Conservation (phyloP, 1,140 invertebrate species). For the Calliphora vicina region DNA sequence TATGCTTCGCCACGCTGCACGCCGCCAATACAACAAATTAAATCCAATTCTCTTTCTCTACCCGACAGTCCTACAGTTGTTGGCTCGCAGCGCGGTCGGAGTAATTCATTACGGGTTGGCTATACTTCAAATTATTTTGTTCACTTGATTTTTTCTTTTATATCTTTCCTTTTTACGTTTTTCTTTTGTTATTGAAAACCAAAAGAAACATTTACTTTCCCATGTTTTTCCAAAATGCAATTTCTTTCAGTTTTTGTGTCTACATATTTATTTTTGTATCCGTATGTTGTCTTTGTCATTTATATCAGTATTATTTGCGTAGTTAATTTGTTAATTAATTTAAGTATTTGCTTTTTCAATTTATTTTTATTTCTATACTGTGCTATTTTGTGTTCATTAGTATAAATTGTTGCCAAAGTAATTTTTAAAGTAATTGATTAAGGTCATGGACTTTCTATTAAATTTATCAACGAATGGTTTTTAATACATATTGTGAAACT, state of each 20-base stretch:
- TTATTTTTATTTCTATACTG: no score
- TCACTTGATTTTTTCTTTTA: neutral
- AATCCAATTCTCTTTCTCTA: conserved; percentile 86
- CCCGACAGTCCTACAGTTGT: conserved; percentile 86
- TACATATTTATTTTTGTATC: conserved; percentile 10
- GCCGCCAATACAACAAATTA: conserved; percentile 77
- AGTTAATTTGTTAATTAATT: no score
- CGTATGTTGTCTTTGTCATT: no score
- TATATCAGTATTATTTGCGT: no score
- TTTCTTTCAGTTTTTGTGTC: conserved; percentile 28
- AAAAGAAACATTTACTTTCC: neutral
- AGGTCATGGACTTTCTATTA: no score
- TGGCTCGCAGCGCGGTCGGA: conserved; percentile 78
- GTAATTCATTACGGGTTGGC: conserved; percentile 81
- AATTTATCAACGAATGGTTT: no score
- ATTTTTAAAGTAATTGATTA: no score
- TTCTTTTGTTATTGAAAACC: conserved; percentile 31
- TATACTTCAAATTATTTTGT: conserved; percentile 49
- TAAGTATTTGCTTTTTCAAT: no score
- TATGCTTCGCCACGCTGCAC: conserved; percentile 72
- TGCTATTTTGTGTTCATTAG: no score
- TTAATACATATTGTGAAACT: no score
- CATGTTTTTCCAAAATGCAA: no score
- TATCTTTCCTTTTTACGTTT: conserved; percentile 18
- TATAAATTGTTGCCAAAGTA: no score